Base-by-base conservation (phyloP, 2,888 invertebrate genomes). In the Imbricaverruca yamaguchii region DNA sequence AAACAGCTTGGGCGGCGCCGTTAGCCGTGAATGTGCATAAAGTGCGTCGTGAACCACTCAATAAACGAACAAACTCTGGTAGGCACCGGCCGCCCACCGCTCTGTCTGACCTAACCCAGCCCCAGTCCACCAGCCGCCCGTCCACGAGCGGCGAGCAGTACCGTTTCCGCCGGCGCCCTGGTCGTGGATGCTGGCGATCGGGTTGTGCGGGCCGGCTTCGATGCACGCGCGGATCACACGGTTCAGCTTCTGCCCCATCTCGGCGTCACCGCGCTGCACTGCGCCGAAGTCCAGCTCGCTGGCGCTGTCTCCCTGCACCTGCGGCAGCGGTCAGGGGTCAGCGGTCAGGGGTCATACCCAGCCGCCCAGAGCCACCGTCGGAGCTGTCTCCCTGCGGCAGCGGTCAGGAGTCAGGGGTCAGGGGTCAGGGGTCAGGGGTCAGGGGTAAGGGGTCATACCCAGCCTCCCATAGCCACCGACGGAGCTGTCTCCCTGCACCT, bases 141-240 rank as follows among this genome's bases (percentile, higher is more conserved):
- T 39, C 39, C 39, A 39, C 39, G 39, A 39, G 39, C 39, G 39
- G 39, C 39, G 39, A 39, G 39, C 4, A 4, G 39, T 85, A 89
- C 90, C 95, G 86, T 96, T 95, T 57, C 98, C 98, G n/a, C 98
- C 98, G 13, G 98, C 98, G 39, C 98, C 98, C 90, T 98, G 98
- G 88, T 99, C 98, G 87, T 99, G 98, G 85, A 99, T 98, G 90
- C 97, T 93, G 85, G 90, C 90, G 85, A 98, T 96, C 4, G 98
- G 98, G 89, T 98, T 97, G 21, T 89, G 88, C 0, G 90, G 89
- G 0, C 91, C 91, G 86, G 93, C 89, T 89, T 99, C 98, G 61
- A 95, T 89, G 86, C 98, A 98, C 0, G 94, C 94, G 83, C 98
- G 90, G 0, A 99, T 94, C 6, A 97, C 93, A 82, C 98, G 90